Base-by-base conservation (phyloP, 2,888 invertebrate species). In the Eulithis prunata region DNA sequence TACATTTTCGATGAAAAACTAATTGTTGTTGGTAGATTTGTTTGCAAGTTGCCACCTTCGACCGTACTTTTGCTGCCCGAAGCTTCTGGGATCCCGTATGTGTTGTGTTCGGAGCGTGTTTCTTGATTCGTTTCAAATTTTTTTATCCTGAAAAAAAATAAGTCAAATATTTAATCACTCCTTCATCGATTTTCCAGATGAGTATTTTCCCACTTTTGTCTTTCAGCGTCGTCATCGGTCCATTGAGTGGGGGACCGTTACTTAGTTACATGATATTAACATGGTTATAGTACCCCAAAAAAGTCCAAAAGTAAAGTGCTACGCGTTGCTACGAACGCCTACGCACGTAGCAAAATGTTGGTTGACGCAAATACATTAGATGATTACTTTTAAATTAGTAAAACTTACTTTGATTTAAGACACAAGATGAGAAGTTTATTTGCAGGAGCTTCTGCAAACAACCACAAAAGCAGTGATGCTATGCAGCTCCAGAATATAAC, bases 401-500 rank as follows among this genome's bases (percentile, higher is more conserved):
- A 10, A 13, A n/a, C 47, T 77, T 78, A 90, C 90, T 73, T 81
- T 4, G 71, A 68, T 59, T 65, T 81, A 13, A 90, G 62, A 14
- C 75, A 78, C 7, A 86, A 10, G 0, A 57, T 73, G 13, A 94
- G 80, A 0, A 95, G 78, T 55, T 94, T 94, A 65, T 94, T 91
- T 6, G 90, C 81, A 0, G 95, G 95, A 1, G 94, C 94, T 79
- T 95, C 95, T 0, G 91, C 89, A 0, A 93, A 70, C 1, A 95
- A 79, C 86, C 94, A 94, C 1, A 95, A 77, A 0, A 93, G 58
- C 0, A 94, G 80, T 0, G 94, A 87, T 0, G 85, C 79, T 0
- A 89, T 52, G 60, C 93, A 91, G 0, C 94, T 89, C 71, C 89
- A 81, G 28, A 91, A 84, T 60, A 94, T 88, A 2, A 94, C 91